Base-by-base conservation (phyloP, 2,888 invertebrate genomes). In the Drosophila atripex region DNA sequence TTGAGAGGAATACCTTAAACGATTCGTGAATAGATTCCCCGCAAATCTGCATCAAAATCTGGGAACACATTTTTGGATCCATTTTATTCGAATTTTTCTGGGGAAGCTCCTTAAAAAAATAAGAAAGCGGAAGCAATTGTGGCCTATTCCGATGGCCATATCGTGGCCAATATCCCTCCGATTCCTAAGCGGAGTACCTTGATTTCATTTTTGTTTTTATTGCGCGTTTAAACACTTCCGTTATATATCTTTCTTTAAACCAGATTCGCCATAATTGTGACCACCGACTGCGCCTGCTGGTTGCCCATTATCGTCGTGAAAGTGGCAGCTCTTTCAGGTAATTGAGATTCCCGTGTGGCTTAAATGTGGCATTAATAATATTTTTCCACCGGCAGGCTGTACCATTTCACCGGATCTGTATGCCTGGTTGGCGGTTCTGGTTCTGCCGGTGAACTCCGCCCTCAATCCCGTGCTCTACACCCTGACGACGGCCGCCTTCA, bases 381-480 rank as follows among this genome's bases (percentile, higher is more conserved):
- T 3, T 9, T 32, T 25, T 1, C 7, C 47, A 25, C 23, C 78
- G 88, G 7, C 75, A 94, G 94, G 94, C 46, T 91, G 92, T 32
- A 88, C 91, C 16, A 93, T 94, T 52, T 93, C 93, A 6, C 91
- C 93, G 46, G 91, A 92, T 53, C 80, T 94, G 7, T 94, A 94
- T 77, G 94, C 93, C 7, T 94, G 93, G 93, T 82, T 94, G 69
- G 94, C 94, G 0, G 93, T 94, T 21, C 92, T 94, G 72, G 92
- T 94, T 7, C 89, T 94, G 32, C 94, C 94, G 0, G 93, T 94
- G 3, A 94, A 94, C 86, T 94, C 93, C 1, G 94, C 94, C 0
- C 87, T 94, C 7, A 94, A 94, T 90, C 94, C 94, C 1, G 91
- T 94, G n/a, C 90, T 94, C 39, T 94, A 94, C 85, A 94, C 94